phyloP scores from a whole-genome alignment of 2,888 invertebrate genomes.

The Lepidochrysops patricia region DNA sequence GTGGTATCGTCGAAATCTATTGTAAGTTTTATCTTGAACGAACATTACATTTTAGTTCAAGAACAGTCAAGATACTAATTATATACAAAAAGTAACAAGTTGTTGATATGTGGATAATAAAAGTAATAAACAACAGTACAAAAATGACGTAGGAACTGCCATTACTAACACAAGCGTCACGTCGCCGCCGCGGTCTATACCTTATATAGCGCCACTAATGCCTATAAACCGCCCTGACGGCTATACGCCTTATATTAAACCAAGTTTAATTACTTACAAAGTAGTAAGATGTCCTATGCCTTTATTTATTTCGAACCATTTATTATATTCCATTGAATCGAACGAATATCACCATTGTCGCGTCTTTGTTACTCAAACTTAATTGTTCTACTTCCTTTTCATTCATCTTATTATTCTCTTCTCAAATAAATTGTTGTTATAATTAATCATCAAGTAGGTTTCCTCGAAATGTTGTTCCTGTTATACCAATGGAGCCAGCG shows the following conservation, averaged over 20 bases:
- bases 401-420: conserved; percentile 46
- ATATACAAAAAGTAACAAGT: neutral
- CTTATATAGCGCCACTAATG: neutral
- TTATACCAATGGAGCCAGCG: too few species aligned
- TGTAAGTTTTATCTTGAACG: too few species aligned
- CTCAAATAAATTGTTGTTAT: conserved; percentile 17
- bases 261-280: neutral
- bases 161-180: neutral
- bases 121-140: neutral
- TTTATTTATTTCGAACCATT: conserved; percentile 1
- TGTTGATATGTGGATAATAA: neutral
- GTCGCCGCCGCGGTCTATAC: neutral
- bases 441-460: neutral
- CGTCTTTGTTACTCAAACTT: conserved; percentile 43
- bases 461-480: neutral
- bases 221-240: neutral
- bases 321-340: conserved; percentile 8
- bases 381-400: conserved; percentile 66
- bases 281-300: neutral
- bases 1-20: too few species aligned
- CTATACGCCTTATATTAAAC: neutral
- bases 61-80: neutral
- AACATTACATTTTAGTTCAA: neutral
- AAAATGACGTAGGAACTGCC: neutral
- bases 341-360: conserved; percentile 50